phyloP scores from a whole-genome alignment of 2,113 vertebrate species.

The Girardinichthys multiradiatus region DNA sequence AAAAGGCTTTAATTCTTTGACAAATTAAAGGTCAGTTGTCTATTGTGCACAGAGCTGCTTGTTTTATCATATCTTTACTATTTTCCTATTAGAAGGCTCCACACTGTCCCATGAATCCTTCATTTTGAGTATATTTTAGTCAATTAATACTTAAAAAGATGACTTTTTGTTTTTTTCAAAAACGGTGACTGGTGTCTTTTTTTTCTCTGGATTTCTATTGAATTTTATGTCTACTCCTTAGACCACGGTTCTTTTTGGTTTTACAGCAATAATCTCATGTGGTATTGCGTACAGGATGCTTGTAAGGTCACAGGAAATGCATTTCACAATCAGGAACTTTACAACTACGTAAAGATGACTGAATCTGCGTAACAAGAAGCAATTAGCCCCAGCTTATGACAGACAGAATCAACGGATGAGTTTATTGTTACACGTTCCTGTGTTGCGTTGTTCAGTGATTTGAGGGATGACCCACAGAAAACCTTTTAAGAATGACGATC shows the following conservation, averaged over 20 bases:
- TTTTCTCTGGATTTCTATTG: slow-evolving; percentile 4
- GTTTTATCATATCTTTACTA: no score
- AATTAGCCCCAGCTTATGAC: neutral
- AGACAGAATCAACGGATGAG: slow-evolving; percentile 5
- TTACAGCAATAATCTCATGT: slow-evolving; percentile 20
- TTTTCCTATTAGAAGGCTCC: neutral
- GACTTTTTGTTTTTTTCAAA: neutral
- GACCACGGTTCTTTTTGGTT: neutral
- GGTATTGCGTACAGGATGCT: slow-evolving; percentile 51
- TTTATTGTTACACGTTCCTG: neutral
- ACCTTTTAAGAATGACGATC: neutral
- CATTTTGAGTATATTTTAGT: neutral
- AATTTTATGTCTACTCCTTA: neutral
- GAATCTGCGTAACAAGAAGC: slow-evolving; percentile 12
- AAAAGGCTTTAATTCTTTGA: neutral
- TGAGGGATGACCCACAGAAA: neutral
- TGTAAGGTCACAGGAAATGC: slow-evolving; percentile 60
- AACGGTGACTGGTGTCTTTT: neutral
- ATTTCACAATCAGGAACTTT: slow-evolving; percentile 76
- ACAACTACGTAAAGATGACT: slow-evolving; percentile 45
- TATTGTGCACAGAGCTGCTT: neutral
- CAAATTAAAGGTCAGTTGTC: slow-evolving; percentile 17
- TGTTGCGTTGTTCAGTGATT: neutral
- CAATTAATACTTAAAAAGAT: neutral
- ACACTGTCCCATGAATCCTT: neutral